A percentile compares a stretch with the other conserved stretches of the same genome.
Conservation (phyloP, 1,140 invertebrate species). For the Drosophila insularis region DNA sequence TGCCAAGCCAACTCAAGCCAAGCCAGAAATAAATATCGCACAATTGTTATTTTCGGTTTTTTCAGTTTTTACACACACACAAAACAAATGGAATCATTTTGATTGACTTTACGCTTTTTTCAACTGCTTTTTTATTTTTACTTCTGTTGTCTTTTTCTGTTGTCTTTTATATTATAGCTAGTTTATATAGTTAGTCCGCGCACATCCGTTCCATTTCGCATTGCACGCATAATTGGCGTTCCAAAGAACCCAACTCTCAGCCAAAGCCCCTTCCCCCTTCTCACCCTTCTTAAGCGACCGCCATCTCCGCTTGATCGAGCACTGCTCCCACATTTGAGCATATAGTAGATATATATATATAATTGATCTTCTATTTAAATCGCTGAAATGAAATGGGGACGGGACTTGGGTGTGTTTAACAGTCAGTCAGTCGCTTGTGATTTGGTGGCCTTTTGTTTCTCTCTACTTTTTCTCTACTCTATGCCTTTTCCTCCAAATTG, state of each 20-base stretch:
- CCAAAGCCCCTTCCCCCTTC: slow-evolving; percentile 2
- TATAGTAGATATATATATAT: slow-evolving; percentile 28
- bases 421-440: slow-evolving; percentile 50
- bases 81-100: slow-evolving; percentile 50
- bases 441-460: slow-evolving; percentile 56
- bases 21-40: slow-evolving; percentile 42
- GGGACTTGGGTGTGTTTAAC: slow-evolving; percentile 55
- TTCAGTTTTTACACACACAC: slow-evolving; percentile 20
- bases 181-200: slow-evolving; percentile 66
- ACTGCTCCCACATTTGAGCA: slow-evolving; percentile 56
- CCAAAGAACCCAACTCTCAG: slow-evolving; percentile 32
- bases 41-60: slow-evolving; percentile 41
- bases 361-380: slow-evolving; percentile 78
- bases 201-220: slow-evolving; percentile 78
- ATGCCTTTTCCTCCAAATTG: slow-evolving; percentile 30
- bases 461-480: slow-evolving; percentile 20
- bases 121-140: slow-evolving; percentile 13
- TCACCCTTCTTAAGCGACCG: slow-evolving; percentile 12
- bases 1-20: slow-evolving; percentile 60
- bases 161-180: slow-evolving; percentile 20
- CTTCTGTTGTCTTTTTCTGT: background rate
- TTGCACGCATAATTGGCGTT: slow-evolving; percentile 80
- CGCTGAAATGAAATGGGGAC: slow-evolving; percentile 31
- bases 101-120: slow-evolving; percentile 51
- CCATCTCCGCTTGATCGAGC: slow-evolving; percentile 69